A percentile compares a stretch with the other conserved stretches of the same genome.
Evolutionary conservation across 1,140 invertebrate species (phyloP).

Genomic region (Cydia amplana): DNA sequence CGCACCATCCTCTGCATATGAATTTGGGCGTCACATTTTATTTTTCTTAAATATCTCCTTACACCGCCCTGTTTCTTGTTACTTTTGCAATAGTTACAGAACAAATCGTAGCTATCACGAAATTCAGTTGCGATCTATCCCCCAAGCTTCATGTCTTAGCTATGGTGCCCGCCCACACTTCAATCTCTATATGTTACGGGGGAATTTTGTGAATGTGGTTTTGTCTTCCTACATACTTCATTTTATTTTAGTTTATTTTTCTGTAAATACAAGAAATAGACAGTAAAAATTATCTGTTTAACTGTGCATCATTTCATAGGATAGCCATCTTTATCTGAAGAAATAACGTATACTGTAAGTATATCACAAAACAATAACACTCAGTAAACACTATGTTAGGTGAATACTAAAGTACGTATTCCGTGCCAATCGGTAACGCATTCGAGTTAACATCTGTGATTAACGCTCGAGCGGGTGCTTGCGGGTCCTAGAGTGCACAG

Average conservation of each 20-base stretch:
- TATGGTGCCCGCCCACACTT: slow-evolving; percentile 21
- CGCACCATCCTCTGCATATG: slow-evolving; percentile 44
- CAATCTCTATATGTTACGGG: slow-evolving; percentile 24
- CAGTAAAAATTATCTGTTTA: slow-evolving; percentile 84
- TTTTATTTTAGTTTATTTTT: slow-evolving; percentile 63
- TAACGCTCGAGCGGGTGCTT: slow-evolving; percentile 56
- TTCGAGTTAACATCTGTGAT: slow-evolving; percentile 61
- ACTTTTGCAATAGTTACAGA: slow-evolving; percentile 25
- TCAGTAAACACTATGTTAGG: slow-evolving; percentile 77
- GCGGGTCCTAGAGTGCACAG: slow-evolving; percentile 58
- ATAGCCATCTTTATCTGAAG: slow-evolving; percentile 82
- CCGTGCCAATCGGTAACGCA: slow-evolving; percentile 62
- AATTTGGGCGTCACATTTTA: slow-evolving; percentile 42
- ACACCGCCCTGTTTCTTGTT: slow-evolving; percentile 34
- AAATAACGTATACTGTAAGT: slow-evolving; percentile 82
- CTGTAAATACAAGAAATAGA: slow-evolving; percentile 78
- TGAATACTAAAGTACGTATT: slow-evolving; percentile 66
- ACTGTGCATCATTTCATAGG: slow-evolving; percentile 84
- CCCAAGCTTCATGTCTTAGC: slow-evolving; percentile 35
- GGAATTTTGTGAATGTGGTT: slow-evolving; percentile 38
- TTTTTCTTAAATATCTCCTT: slow-evolving; percentile 39
- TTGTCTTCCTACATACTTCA: slow-evolving; percentile 47
- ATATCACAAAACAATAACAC: slow-evolving; percentile 80
- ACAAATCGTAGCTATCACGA: slow-evolving; percentile 20
- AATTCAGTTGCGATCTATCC: slow-evolving; percentile 19